A percentile compares a stretch with the other conserved stretches of the same genome.
These are phyloP conservation scores for Etheostoma nigrum DNA, from an alignment of 2,797 vertebrate species.

Conservation along the genomic window DNA sequence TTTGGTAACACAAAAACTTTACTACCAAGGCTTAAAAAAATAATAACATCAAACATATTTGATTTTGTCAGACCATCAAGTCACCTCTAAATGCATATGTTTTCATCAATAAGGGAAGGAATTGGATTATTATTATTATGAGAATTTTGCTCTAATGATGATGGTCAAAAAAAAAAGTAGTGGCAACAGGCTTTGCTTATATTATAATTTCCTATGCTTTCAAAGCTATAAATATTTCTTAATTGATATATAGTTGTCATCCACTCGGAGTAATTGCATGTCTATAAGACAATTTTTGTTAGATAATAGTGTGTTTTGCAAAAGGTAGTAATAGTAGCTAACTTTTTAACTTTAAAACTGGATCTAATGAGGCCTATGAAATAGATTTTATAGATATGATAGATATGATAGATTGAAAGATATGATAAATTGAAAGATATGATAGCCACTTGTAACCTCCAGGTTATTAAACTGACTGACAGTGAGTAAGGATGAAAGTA, in stretches of 20 bases:
- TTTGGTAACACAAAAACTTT: no score
- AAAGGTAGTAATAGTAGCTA: neutral
- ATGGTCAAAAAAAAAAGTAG: no score
- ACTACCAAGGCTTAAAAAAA: no score
- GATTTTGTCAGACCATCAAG: no score
- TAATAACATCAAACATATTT: no score
- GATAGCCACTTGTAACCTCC: neutral
- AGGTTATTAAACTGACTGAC: constrained; percentile 18
- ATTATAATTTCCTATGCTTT: neutral
- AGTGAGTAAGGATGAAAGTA: constrained; percentile 21
- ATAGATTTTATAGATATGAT: no score
- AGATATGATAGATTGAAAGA: no score
- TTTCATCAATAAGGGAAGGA: no score
- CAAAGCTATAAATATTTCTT: neutral
- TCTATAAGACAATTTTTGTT: neutral
- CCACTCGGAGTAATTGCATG: neutral
- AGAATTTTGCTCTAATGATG: no score
- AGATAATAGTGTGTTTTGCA: neutral
- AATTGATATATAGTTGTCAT: neutral
- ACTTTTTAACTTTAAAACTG: neutral
- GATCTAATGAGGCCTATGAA: neutral
- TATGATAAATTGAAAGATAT: no score
- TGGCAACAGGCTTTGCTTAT: neutral
- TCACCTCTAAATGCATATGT: no score
- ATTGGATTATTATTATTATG: no score